Percentiles rank a stretch among this genome's conserved stretches.
These are phyloP conservation scores for Raja brachyura DNA, from an alignment of 2,113 vertebrate species.

Conservation along the genomic window DNA sequence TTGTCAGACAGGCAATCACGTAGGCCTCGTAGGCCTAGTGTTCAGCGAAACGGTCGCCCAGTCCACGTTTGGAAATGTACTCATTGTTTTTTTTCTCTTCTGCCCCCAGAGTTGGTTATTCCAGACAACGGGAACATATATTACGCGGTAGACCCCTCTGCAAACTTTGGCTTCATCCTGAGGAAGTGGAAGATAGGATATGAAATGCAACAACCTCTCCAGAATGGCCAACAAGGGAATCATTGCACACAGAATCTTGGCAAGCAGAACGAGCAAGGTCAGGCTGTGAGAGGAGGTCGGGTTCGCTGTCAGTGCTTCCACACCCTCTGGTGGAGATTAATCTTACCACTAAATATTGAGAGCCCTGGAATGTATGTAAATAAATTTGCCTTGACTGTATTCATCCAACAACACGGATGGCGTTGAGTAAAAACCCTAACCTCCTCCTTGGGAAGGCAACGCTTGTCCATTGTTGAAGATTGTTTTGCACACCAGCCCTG, in stretches of 20 bases:
- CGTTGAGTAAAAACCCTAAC: slow-evolving; percentile 30
- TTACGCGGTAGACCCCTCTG: slow-evolving; percentile 88
- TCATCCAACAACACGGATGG: slow-evolving; percentile 38
- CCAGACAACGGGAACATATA: slow-evolving; percentile 84
- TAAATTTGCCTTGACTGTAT: slow-evolving; percentile 38
- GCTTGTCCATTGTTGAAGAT: slow-evolving; percentile 40
- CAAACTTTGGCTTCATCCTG: slow-evolving; percentile 83
- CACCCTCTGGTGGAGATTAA: background rate
- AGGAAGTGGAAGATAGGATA: too few species aligned
- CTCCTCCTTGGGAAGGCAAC: slow-evolving; percentile 38
- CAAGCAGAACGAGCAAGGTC: slow-evolving; percentile 70
- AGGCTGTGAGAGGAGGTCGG: slow-evolving; percentile 54
- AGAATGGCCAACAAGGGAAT: slow-evolving; percentile 62
- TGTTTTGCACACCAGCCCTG: slow-evolving; percentile 54
- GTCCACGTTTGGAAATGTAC: too few species aligned
- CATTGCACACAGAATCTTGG: too few species aligned
- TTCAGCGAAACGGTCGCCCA: too few species aligned
- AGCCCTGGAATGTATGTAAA: background rate
- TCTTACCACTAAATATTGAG: slow-evolving; percentile 18
- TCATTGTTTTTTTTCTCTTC: background rate
- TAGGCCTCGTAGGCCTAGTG: too few species aligned
- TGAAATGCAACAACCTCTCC: too few species aligned
- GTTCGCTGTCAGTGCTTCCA: background rate
- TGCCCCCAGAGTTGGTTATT: slow-evolving; percentile 73
- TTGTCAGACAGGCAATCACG: too few species aligned